phyloP scores from a whole-genome alignment of 2,113 vertebrate genomes.

The Pardalotus punctatus region DNA sequence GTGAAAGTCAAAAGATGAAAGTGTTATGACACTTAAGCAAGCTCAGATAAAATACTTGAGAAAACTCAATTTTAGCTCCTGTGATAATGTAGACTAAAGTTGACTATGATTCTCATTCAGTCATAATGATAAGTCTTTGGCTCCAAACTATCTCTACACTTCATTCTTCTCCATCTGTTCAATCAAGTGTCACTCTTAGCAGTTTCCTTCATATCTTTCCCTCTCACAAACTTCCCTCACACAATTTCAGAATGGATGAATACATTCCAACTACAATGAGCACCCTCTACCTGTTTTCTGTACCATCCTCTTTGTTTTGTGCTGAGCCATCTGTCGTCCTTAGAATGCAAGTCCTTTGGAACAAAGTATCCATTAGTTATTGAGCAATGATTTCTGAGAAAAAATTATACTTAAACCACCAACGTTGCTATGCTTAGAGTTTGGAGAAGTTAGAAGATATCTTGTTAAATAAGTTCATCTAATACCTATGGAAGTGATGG shows the following conservation, averaged over 20 bases:
- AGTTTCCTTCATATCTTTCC: neutral
- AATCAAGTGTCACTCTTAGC: neutral
- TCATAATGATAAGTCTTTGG: constrained; percentile 11
- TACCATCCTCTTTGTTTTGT: neutral
- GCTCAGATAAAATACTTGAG: constrained; percentile 29
- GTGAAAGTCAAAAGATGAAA: constrained; percentile 47
- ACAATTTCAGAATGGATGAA: neutral
- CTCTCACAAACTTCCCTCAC: neutral
- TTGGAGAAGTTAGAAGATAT: neutral
- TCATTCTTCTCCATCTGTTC: constrained; percentile 40
- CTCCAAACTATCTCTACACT: neutral
- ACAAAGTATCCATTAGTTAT: neutral
- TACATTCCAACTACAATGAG: neutral
- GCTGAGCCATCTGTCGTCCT: neutral
- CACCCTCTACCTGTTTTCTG: neutral
- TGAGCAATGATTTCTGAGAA: neutral
- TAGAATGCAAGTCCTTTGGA: neutral
- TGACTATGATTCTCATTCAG: constrained; percentile 27
- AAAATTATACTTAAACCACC: neutral
- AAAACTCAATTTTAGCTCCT: constrained; percentile 33
- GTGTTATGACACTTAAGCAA: constrained; percentile 36
- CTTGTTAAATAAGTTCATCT: neutral
- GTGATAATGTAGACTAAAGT: constrained; percentile 17
- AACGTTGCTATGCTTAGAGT: neutral
- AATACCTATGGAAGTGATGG: neutral